These are phyloP conservation scores for Myzus persicae DNA, from an alignment of 1,140 invertebrate genomes.

Conservation along the genomic window DNA sequence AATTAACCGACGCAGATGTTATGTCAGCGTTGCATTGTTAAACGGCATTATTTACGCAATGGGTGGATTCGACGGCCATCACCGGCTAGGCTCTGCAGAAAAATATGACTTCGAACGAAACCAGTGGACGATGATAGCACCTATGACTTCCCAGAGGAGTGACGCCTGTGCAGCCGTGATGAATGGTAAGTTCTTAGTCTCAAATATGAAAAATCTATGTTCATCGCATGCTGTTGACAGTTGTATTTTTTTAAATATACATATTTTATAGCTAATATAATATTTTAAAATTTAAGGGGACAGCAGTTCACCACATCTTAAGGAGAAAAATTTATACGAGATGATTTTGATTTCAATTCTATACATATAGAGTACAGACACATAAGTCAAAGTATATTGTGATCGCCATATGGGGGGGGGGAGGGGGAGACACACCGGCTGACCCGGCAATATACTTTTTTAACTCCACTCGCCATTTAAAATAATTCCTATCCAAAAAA, in stretches of 20 bases:
- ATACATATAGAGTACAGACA: too few relatives aligned
- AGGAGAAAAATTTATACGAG: too few relatives aligned
- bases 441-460: too few relatives aligned
- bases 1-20: constrained; percentile 66
- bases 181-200: constrained; percentile 64
- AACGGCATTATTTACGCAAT: constrained; percentile 77
- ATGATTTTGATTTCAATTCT: too few relatives aligned
- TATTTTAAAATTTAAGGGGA: too few relatives aligned
- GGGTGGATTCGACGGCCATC: constrained; percentile 80
- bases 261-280: too few relatives aligned
- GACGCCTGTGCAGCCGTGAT: constrained; percentile 73
- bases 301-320: too few relatives aligned
- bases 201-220: background rate
- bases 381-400: too few relatives aligned
- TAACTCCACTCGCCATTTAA: too few relatives aligned
- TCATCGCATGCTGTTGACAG: background rate
- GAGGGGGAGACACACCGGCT: too few relatives aligned
- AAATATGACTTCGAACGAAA: constrained; percentile 75
- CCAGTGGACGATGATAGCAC: constrained; percentile 72
- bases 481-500: too few relatives aligned
- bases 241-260: background rate
- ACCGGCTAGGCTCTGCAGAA: constrained; percentile 78
- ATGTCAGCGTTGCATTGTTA: constrained; percentile 73
- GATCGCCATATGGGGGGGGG: too few relatives aligned
- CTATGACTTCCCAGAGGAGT: constrained; percentile 74